Evolutionary conservation across 2,797 vertebrate species (phyloP), one percentile per base, ranked within the genome.

Genomic region (Thunnus albacares): DNA sequence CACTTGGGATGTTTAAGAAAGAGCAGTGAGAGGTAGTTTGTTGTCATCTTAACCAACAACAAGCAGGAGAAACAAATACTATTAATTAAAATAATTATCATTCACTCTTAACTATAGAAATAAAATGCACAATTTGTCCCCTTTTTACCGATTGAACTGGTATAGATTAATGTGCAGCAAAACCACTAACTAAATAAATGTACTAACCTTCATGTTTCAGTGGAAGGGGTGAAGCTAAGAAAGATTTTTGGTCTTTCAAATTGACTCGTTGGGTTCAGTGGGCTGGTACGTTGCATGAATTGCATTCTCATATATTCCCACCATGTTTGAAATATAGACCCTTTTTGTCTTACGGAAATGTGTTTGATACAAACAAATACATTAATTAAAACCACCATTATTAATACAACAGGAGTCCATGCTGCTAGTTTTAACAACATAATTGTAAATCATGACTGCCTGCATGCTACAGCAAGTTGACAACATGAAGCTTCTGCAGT

Each of bases 1-100:
- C 26, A 58, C 24, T 49, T 65, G 7, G 63, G 78, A 52, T 73
- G 49, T 45, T 15, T 56, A 14, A 60, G 33, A 66, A 33, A 56
- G 57, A 80, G 75, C 68, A 20, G 71, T 75, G 81, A 86, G 92
- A 94, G 92, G 93, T 94, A 94, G 91, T 84, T 62, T 60, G 84
- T 91, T 90, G 86, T 93, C 60, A 57, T 70, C 75, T 72, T 71
- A 62, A 75, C 60, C 49, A 75, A 68, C 71, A 59, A 76, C 52
- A 55, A 62, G 20, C 60, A 59, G 5, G 26, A 74, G 9, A 64
- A 51, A 71, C 66, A 26, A 45, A 10, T 43, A 43, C 38, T 41
- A 43, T 43, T 43, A 43, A 4, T 43, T 2, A 13, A 51, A 12
- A 53, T 17, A 68, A 24, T 51, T 7, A 7, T 11, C 24, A 4